Conservation (phyloP, 2,797 vertebrate species). For the Loriculus beryllinus region DNA sequence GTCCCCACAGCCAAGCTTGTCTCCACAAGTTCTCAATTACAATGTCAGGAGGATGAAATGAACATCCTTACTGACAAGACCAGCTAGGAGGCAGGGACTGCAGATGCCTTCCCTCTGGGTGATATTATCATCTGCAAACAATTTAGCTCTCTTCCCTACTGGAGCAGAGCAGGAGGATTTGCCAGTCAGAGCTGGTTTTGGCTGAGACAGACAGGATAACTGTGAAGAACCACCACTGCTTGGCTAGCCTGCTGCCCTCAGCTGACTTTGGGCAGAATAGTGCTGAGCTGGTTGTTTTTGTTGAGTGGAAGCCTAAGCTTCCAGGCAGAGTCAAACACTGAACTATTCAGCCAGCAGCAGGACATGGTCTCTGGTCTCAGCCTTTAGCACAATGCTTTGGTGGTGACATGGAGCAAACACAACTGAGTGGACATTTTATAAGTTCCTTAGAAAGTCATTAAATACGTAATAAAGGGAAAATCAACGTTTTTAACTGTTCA, state of each 20-base stretch:
- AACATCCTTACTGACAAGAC: neutral
- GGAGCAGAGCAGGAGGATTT: neutral
- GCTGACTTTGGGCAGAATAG: neutral
- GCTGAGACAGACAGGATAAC: neutral
- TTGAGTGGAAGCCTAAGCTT: neutral
- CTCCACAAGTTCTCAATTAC: rapidly evolving
- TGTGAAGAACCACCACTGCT: neutral
- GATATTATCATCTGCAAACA: neutral
- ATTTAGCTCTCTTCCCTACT: neutral
- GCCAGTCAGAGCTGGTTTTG: neutral
- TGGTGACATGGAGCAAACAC: neutral
- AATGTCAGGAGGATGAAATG: neutral
- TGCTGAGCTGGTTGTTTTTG: neutral
- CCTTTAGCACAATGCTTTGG: rapidly evolving
- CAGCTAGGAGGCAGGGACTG: neutral
- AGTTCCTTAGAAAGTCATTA: neutral
- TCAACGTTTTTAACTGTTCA: neutral
- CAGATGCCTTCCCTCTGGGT: neutral
- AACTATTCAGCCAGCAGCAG: neutral
- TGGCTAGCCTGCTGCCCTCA: neutral
- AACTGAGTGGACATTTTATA: neutral
- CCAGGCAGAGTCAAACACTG: neutral
- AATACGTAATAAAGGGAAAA: neutral
- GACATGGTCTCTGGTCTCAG: neutral
- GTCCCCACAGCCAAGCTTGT: neutral